Evolutionary conservation across 2,113 vertebrate genomes (phyloP).

Genomic region (Penelope pileata): DNA sequence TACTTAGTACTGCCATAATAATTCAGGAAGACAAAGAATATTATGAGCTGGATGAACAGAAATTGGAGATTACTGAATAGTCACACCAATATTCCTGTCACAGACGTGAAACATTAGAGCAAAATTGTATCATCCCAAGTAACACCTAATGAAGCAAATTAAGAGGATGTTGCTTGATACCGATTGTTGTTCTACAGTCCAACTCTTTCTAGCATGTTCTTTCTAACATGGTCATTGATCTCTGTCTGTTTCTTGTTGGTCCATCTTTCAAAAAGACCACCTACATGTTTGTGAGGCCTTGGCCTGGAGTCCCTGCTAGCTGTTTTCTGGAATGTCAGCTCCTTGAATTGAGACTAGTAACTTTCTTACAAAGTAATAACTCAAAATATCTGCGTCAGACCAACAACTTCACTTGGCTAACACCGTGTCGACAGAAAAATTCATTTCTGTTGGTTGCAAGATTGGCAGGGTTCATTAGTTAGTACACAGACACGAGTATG

Average conservation of each 20-base stretch:
- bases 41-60: not conserved
- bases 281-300: not conserved
- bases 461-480: not conserved
- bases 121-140: not conserved
- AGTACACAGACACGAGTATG: not conserved
- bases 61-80: not conserved
- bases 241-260: not conserved
- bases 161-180: not conserved
- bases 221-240: not conserved
- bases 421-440: not conserved
- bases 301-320: not conserved
- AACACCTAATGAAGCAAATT: not conserved
- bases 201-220: not conserved
- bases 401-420: not conserved
- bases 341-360: not conserved
- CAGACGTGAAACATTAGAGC: not conserved
- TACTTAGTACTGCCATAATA: not conserved
- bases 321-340: not conserved
- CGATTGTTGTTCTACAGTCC: not conserved
- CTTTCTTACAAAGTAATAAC: not conserved
- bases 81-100: not conserved
- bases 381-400: not conserved
- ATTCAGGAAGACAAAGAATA: not conserved
- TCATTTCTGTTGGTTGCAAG: not conserved
- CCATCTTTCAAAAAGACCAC: not conserved